Evolutionary conservation across 2,888 invertebrate genomes (phyloP), one percentile per base, ranked within the genome.

Genomic region (Lasioglossum figueresi): DNA sequence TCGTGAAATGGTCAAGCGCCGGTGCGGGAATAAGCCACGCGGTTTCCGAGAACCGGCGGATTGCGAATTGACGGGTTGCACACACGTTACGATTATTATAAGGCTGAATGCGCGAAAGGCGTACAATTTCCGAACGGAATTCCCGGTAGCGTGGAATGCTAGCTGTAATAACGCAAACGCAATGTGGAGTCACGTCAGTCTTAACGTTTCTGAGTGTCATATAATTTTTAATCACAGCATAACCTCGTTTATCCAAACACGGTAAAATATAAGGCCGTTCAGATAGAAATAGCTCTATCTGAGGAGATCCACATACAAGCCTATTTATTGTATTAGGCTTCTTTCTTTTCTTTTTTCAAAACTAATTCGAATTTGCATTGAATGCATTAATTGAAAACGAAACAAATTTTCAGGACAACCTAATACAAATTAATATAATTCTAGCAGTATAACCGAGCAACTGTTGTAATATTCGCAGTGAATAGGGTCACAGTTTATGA

Each of bases 81-180:
- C 43, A 23, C 40, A 40, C 66, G 45, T 76, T 73, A 48, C 68
- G 68, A 85, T 84, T 85, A 80, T 80, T 80, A 68, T 43, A 76
- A 84, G 78, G 75, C 34, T 31, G 77, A 77, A 31, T 75, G 77
- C 70, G 77, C 70, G 56, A 56, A 40, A 59, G 43, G 37, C 34
- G 27, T 37, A 31, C 37, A 86, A 79, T 86, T 63, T 71, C 86
- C 74, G 27, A 34, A 63, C 52, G 40, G 71, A 76, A 85, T 85
- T 80, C 81, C 34, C 52, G 27, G 74, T 74, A 84, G 52, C 59
- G 76, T 48, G 75, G 79, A 86, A 86, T 66, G 71, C 19, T 0
- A 3, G 8, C 31, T 27, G 31, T 14, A 31, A 63, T 31, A 27
- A 27, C 31, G 63, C 31, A 63, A 63, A 63, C 63, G 16, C n/a